These are phyloP conservation scores for Lutjanus campechanus DNA, from an alignment of 2,797 vertebrate species.

Conservation along the genomic window DNA sequence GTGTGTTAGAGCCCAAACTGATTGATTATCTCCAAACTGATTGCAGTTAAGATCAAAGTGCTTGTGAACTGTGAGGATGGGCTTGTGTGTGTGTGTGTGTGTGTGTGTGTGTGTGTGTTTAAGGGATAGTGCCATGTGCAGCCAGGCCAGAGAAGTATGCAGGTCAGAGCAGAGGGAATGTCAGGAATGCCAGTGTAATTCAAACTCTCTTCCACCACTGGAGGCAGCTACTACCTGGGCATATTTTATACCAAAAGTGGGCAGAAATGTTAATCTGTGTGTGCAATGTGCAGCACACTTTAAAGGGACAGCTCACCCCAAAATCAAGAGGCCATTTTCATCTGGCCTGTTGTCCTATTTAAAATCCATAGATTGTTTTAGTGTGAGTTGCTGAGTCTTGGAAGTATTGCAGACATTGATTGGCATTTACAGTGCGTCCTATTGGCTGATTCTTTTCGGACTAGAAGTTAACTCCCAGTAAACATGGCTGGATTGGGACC, in stretches of 20 bases:
- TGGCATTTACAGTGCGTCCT: no score
- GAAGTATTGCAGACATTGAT: no score
- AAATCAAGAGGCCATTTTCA: no score
- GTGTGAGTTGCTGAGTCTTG: no score
- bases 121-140: slow-evolving; percentile 71
- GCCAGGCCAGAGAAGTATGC: slow-evolving; percentile 81
- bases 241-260: slow-evolving; percentile 42
- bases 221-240: slow-evolving; percentile 70
- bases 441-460: no score
- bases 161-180: slow-evolving; percentile 82
- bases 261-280: slow-evolving; percentile 15
- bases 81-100: slow-evolving; percentile 34
- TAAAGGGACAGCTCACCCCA: background rate
- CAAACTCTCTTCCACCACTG: slow-evolving; percentile 67
- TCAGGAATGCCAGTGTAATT: slow-evolving; percentile 85
- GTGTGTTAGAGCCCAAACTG: slow-evolving; percentile 33
- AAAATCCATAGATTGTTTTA: no score
- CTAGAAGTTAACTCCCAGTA: no score
- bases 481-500: no score
- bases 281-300: background rate
- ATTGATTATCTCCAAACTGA: slow-evolving; percentile 71
- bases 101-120: slow-evolving; percentile 50
- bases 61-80: slow-evolving; percentile 44
- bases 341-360: no score
- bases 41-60: slow-evolving; percentile 65